phyloP scores from a whole-genome alignment of 1,140 invertebrate genomes.

The Laupala kohalensis region DNA sequence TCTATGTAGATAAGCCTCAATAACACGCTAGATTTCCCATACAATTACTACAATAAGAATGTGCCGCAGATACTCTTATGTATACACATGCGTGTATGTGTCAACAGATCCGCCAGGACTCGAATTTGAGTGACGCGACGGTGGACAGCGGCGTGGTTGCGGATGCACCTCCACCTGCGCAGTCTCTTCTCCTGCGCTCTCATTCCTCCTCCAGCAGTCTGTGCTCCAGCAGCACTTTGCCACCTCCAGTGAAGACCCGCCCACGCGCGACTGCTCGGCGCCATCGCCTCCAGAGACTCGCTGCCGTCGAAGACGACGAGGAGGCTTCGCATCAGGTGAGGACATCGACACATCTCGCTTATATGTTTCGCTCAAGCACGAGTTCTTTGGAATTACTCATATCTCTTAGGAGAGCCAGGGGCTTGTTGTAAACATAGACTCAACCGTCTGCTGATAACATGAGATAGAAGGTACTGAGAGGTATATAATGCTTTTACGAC shows the following conservation, averaged over 20 bases:
- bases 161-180: slow-evolving; percentile 16
- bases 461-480: too few species aligned
- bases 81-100: not conserved
- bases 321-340: not conserved
- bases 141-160: slow-evolving; percentile 11
- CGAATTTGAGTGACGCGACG: slow-evolving; percentile 3
- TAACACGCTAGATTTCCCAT: too few species aligned
- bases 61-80: too few species aligned
- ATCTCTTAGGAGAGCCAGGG: too few species aligned
- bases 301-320: slow-evolving; percentile 14
- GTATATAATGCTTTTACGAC: too few species aligned
- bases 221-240: not conserved
- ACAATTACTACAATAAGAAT: too few species aligned
- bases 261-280: not conserved
- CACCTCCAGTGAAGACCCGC: not conserved
- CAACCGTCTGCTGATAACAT: too few species aligned
- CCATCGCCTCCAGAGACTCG: slow-evolving; percentile 8
- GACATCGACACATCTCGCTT: not conserved
- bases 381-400: too few species aligned
- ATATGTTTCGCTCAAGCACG: too few species aligned
- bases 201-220: not conserved
- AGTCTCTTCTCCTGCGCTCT: not conserved
- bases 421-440: too few species aligned
- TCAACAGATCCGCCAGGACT: slow-evolving; percentile 5
- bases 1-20: too few species aligned